phyloP scores from a whole-genome alignment of 1,140 invertebrate species.

The Liolophura sinensis region DNA sequence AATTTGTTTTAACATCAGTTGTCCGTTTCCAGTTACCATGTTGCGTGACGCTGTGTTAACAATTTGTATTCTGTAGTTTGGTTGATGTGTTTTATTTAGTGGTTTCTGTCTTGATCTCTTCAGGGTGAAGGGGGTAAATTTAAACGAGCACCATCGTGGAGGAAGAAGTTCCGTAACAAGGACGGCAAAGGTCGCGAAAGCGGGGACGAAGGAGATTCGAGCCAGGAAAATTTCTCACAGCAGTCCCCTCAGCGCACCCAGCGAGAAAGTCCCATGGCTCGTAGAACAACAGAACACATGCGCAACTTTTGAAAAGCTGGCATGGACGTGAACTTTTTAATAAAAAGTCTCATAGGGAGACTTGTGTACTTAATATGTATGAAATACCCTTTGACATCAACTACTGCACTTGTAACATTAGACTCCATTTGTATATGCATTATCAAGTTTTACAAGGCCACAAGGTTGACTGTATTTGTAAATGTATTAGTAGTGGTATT shows the following conservation, averaged over 20 bases:
- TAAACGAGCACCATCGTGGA: slow-evolving; percentile 52
- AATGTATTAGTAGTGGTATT: too few relatives aligned
- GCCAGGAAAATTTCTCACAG: slow-evolving; percentile 22
- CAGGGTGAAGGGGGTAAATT: slow-evolving; percentile 54
- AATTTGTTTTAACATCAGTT: slow-evolving; percentile 1
- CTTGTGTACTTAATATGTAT: too few relatives aligned
- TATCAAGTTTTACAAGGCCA: too few relatives aligned
- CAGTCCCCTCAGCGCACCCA: slow-evolving; percentile 33
- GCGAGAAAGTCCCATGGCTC: slow-evolving; percentile 17
- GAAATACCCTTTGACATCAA: too few relatives aligned
- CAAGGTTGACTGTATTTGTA: too few relatives aligned
- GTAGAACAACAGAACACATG: slow-evolving; percentile 22
- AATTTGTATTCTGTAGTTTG: not conserved
- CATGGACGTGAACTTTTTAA: too few relatives aligned
- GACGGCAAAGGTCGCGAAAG: slow-evolving; percentile 39
- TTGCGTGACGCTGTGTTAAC: not conserved
- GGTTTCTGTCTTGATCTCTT: not conserved
- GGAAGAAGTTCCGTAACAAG: slow-evolving; percentile 53
- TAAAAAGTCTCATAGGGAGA: too few relatives aligned
- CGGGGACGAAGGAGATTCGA: slow-evolving; percentile 28
- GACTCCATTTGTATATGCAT: too few relatives aligned
- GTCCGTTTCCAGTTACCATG: not conserved
- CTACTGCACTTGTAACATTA: too few relatives aligned
- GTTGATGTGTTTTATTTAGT: slow-evolving; percentile 1
- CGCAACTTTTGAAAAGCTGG: slow-evolving; percentile 10